Evolutionary conservation across 2,888 invertebrate genomes (phyloP), one percentile per base, ranked within the genome.

Genomic region (Drosophila paranaensis): DNA sequence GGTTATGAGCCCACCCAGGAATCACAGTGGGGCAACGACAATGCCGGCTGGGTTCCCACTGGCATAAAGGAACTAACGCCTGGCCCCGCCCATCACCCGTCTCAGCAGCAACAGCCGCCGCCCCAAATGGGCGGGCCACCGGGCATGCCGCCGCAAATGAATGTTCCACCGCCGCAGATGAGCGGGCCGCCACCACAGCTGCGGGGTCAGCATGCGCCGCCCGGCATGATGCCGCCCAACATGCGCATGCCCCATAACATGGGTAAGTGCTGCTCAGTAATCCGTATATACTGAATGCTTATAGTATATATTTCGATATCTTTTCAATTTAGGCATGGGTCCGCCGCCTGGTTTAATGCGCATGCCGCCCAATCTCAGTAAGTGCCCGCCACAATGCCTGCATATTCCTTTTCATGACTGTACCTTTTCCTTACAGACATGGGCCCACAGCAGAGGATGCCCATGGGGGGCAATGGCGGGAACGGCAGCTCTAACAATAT

Each of bases 1-100:
- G 95, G 95, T 20, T 96, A 95, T 80, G 96, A 96, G 90, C 96
- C 96, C 0, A 95, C 96, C 0, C 96, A 96, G 88, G 96, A 96
- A 88, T 95, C 94, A 54, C 96, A 96, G 82, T 96, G 96, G 96
- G 94, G 94, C 86, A 94, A 94, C 78, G 92, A 92, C 50, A 94
- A 94, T 75, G 93, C 93, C 6, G 94, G 94, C 20, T 96, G 96
- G 96, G 94, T 94, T 33, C 95, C 95, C 10, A 90, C 91, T 25
- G 95, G 95, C 75, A 95, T 96, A 62, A 96, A 96, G 91, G 95
- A 96, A 88, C 92, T 96, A 65, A 95, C 96, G 1, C 95, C 95
- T 0, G 95, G 95, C 0, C 94, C 95, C 6, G 88, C 77, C 40
- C 90, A 88, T 69, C 91, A 90, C 79, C 89, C 82, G 60, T 40